These are phyloP conservation scores for Polia nebulosa DNA, from an alignment of 2,888 invertebrate genomes.

Conservation along the genomic window DNA sequence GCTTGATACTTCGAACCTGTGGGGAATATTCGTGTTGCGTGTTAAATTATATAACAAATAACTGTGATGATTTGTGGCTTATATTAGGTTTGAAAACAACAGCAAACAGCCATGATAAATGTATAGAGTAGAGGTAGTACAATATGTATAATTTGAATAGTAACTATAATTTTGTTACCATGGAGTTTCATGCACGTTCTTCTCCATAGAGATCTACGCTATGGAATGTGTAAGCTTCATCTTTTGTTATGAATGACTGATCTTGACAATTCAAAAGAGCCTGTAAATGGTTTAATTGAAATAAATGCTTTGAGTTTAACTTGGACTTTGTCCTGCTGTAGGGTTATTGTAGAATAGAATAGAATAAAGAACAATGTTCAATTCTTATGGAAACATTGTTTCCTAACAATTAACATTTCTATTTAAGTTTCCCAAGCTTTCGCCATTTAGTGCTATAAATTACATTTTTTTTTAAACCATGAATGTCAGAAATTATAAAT, in stretches of 20 bases:
- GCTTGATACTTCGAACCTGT: slow-evolving; percentile 95
- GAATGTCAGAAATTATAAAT: not conserved
- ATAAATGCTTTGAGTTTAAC: no score
- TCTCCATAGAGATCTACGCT: no score
- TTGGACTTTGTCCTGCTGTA: not conserved
- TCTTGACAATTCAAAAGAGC: no score
- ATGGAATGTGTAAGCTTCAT: no score
- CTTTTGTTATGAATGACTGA: no score
- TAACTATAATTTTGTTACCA: no score
- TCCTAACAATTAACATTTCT: not conserved
- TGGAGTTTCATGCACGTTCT: no score
- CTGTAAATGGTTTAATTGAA: no score
- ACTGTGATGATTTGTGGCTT: not conserved
- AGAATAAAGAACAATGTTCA: not conserved
- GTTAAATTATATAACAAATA: not conserved
- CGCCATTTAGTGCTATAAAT: not conserved
- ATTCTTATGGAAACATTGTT: not conserved
- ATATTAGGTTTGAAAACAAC: not conserved
- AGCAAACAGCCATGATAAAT: not conserved
- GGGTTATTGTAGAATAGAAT: not conserved
- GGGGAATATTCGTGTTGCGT: slow-evolving; percentile 2
- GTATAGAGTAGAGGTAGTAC: not conserved
- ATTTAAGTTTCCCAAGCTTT: not conserved
- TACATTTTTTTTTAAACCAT: not conserved
- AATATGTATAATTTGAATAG: no score